phyloP scores from a whole-genome alignment of 2,113 vertebrate species.

The Dolichotis patagonum region DNA sequence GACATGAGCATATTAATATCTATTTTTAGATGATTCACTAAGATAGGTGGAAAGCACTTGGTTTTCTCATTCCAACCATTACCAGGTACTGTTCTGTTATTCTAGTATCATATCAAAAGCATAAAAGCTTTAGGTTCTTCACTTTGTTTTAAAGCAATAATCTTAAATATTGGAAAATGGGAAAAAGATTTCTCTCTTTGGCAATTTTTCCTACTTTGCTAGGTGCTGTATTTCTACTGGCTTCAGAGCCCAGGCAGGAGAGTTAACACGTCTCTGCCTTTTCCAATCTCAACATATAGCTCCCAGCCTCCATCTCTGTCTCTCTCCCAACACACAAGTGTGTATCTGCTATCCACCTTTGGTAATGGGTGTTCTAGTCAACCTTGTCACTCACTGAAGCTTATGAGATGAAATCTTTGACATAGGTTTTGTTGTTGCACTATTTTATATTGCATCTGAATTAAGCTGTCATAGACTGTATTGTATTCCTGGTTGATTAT shows the following conservation, averaged over 20 bases:
- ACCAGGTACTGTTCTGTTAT: background rate
- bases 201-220: background rate
- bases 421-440: background rate
- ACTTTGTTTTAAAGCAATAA: background rate
- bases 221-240: background rate
- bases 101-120: background rate
- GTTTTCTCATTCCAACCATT: background rate
- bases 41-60: background rate
- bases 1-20: background rate
- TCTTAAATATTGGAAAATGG: background rate
- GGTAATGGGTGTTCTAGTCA: background rate
- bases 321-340: background rate
- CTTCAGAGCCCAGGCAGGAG: background rate
- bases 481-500: background rate
- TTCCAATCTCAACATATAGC: background rate
- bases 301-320: background rate
- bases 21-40: background rate
- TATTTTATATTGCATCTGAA: background rate
- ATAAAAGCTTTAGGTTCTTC: background rate
- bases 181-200: background rate
- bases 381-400: background rate
- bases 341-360: background rate
- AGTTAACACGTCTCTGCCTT: background rate
- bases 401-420: background rate
- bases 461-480: background rate